A percentile compares a stretch with the other conserved stretches of the same genome.
phyloP scores from a whole-genome alignment of 2,797 vertebrate genomes.

The Silurus lanzhouensis region DNA sequence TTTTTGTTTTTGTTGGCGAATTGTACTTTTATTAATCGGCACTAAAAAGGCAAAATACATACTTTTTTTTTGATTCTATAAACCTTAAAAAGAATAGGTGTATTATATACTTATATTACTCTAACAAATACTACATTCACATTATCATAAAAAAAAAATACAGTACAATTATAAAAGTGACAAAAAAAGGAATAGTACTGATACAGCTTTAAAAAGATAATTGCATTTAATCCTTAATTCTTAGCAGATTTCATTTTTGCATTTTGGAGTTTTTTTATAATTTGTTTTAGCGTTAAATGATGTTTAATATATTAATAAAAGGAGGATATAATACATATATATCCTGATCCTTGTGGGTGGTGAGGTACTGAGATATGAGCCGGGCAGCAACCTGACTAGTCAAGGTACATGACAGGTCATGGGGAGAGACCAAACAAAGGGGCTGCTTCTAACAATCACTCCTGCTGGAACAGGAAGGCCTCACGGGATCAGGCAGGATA shows the following conservation, averaged over 20 bases:
- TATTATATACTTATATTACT: background rate
- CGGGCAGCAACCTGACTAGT: conserved; percentile 56
- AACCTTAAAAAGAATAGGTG: background rate
- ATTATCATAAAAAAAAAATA: background rate
- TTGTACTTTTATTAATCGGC: background rate
- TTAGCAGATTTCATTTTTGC: too few species aligned
- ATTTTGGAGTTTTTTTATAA: too few species aligned
- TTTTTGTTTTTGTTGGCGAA: background rate
- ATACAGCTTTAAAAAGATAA: background rate
- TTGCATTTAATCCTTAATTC: background rate
- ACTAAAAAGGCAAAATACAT: background rate
- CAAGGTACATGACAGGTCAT: conserved; percentile 47
- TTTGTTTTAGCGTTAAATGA: too few species aligned
- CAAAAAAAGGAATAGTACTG: background rate
- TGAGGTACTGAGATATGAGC: conserved; percentile 36
- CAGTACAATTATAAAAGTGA: background rate
- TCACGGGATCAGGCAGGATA: conserved; percentile 62
- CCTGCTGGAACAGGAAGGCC: conserved; percentile 77
- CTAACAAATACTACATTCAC: background rate
- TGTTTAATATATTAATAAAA: too few species aligned
- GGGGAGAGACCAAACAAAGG: conserved; percentile 58
- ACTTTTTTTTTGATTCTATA: background rate
- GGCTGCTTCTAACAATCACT: conserved; percentile 69
- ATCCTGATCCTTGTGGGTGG: conserved; percentile 21
- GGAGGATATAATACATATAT: background rate